phyloP scores from a whole-genome alignment of 2,888 invertebrate genomes.

The Miltochrista miniata region DNA sequence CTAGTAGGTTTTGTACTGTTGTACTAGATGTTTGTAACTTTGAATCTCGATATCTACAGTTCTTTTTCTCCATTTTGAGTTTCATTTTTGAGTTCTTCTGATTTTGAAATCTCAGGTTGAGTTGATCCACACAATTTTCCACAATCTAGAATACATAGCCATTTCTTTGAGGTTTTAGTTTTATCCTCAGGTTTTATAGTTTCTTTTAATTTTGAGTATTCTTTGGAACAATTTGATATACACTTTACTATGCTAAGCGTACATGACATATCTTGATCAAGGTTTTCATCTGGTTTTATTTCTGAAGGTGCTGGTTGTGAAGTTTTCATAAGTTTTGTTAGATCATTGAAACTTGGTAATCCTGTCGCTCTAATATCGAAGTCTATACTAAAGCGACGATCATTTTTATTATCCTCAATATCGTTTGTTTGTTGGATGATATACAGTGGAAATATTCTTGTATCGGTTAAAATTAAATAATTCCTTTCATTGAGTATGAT shows the following conservation, averaged over 20 bases:
- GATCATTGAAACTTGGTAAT: neutral
- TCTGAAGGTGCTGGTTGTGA: neutral
- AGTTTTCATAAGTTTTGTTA: neutral
- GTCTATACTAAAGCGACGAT: neutral
- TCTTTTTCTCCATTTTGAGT: neutral
- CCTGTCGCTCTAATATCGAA: neutral
- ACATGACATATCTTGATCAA: neutral
- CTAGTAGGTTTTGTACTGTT: too few relatives aligned
- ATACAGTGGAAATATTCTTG: neutral
- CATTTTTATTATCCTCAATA: neutral
- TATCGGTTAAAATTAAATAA: neutral
- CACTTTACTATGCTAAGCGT: neutral
- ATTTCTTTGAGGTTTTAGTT: neutral
- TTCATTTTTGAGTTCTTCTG: neutral
- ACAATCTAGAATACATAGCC: neutral
- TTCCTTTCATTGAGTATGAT: neutral
- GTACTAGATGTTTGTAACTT: too few relatives aligned
- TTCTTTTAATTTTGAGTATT: neutral
- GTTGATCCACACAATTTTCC: neutral
- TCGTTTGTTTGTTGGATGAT: too few relatives aligned
- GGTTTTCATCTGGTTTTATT: accelerated
- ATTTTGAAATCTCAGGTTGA: too few relatives aligned
- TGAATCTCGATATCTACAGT: too few relatives aligned
- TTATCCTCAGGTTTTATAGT: neutral
- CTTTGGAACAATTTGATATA: neutral